Base-by-base conservation (phyloP, 2,888 invertebrate species). In the Venusia cambrica region DNA sequence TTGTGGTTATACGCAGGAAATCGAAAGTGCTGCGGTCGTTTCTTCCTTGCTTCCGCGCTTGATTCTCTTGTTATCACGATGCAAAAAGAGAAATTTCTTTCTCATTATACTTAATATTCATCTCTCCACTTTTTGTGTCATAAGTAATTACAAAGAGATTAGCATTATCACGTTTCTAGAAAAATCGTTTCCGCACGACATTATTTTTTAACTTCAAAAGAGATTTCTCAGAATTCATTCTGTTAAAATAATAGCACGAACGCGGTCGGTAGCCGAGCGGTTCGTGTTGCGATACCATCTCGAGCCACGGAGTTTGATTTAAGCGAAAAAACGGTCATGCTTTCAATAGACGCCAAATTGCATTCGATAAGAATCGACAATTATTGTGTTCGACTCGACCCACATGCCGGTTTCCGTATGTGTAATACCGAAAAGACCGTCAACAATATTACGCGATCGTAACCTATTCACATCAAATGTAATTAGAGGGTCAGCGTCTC, bases 401-500 rank as follows among this genome's bases (percentile, higher is more conserved):
- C 62, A 73, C 67, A 34, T 37, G 44, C 49, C 37, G 42, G 50
- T 73, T 76, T 74, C 70, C 65, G 70, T 52, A 52, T 62, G 62
- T 63, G 66, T 61, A 66, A 64, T 54, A 59, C 37, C 24, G 52
- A 67, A 62, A 64, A 65, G 29, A 35, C 29, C 58, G 59, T 59
- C 51, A 72, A 73, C 73, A 68, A 62, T 61, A 58, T 63, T 69
- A 71, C 62, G 65, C 62, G 68, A 65, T 62, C 59, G 65, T 66
- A 72, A 75, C 74, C 72, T 73, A 74, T 76, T 70, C 68, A 69
- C 65, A 67, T 70, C 58, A 63, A 62, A 65, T 54, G 66, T 72
- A 73, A 76, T 76, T 76, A 76, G 76, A 70, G 62, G 79, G 79
- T 79, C 79, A 77, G 60, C 65, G 66, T 64, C 66, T 64, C 54